phyloP scores from a whole-genome alignment of 2,797 vertebrate genomes.

The Gastrophryne carolinensis region DNA sequence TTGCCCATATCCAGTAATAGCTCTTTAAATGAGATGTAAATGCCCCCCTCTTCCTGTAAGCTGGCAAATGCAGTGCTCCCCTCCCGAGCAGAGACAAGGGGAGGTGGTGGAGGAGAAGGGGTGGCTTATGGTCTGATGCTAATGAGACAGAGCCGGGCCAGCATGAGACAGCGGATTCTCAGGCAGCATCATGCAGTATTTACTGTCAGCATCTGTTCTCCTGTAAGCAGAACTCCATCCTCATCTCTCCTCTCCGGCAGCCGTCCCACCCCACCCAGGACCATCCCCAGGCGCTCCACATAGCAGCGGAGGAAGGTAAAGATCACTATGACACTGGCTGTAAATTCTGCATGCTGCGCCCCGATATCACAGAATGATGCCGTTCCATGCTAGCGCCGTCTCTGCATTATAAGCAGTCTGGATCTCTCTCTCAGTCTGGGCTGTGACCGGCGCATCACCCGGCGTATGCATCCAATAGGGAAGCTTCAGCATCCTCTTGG shows the following conservation, averaged over 20 bases:
- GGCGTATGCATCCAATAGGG: neutral
- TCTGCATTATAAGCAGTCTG: neutral
- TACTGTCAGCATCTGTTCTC: conserved; percentile 45
- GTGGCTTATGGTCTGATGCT: conserved; percentile 43
- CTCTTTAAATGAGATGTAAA: neutral
- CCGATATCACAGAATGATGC: neutral
- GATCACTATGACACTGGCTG: neutral
- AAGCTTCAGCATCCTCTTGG: neutral
- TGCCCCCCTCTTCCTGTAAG: neutral
- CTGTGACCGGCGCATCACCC: neutral
- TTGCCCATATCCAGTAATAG: neutral
- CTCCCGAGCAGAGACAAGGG: conserved; percentile 27
- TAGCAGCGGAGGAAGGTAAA: conserved; percentile 35
- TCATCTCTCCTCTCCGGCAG: conserved; percentile 7
- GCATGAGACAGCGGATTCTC: conserved; percentile 51
- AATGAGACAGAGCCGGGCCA: conserved; percentile 39
- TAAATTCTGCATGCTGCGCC: neutral
- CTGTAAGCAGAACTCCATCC: conserved; percentile 30
- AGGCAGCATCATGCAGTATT: conserved; percentile 42
- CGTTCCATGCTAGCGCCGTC: neutral
- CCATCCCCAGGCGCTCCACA: conserved; percentile 15
- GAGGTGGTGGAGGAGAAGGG: conserved; percentile 30
- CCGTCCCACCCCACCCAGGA: conserved; percentile 20
- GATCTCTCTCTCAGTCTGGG: neutral
- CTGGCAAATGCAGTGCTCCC: conserved; percentile 13